Base-by-base conservation (phyloP, 2,888 invertebrate genomes). In the Congeria kusceri region DNA sequence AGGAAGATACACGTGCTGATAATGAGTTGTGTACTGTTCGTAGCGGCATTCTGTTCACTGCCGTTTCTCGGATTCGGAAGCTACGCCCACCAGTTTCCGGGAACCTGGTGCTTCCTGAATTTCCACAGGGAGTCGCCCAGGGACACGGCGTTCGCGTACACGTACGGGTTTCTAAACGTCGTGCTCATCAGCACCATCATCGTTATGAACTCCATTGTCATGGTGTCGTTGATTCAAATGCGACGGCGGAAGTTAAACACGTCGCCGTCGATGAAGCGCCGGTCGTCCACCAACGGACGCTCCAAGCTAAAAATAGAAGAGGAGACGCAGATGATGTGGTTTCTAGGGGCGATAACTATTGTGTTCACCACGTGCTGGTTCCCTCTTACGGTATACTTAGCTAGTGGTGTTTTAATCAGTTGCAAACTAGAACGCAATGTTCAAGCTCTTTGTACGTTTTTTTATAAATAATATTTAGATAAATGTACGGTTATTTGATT, bases 61-160 rank as follows among this genome's bases (percentile, higher is more conserved):
- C 93, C 93, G 0, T 84, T 94, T 28, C 77, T 92, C 62, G 92
- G 92, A 3, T 88, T 92, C 68, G 92, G 92, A 18, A 89, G 88
- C 70, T 93, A 91, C 78, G 91, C 88, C 13, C 85, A 87, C n/a
- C 93, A 93, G 82, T 93, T 89, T 86, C 93, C 93, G 1, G 89
- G 91, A 2, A 91, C 92, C 3, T 93, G 93, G 93, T 93, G 93
- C 80, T 93, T 92, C 76, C 83, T 93, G 64, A 92, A 93, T 79
- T 90, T 92, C 63, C 92, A 93, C 78, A 84, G 89, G 63, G 83
- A 88, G 61, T 80, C 79, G 49, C 28, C 58, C 13, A 64, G 81
- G 7, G 90, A 91, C 39, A 75, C 84, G 1, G 89, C 86, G 1
- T 92, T 91, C 77, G 90, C 92, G 3, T 86, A 85, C 49, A 83